Evolutionary conservation across 2,113 vertebrate genomes (phyloP).

Genomic region (Eubucco bourcierii): DNA sequence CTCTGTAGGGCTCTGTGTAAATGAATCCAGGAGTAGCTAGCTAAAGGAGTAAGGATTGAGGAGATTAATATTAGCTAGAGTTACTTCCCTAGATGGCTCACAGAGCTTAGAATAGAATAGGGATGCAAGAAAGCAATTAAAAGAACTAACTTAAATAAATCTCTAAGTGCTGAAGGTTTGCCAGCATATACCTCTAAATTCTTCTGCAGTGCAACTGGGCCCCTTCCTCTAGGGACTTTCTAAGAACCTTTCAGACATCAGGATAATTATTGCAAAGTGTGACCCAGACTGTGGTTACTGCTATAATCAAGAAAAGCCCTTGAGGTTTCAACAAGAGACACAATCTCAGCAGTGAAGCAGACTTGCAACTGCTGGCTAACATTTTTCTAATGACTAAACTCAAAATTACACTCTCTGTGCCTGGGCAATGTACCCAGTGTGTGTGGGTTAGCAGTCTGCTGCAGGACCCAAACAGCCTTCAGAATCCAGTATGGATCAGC

Average conservation of each 20-base stretch:
- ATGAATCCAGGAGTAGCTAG: conserved; percentile 14
- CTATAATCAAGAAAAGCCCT: neutral
- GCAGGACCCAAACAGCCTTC: neutral
- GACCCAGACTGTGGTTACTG: conserved; percentile 59
- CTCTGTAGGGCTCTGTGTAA: neutral
- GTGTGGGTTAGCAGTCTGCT: neutral
- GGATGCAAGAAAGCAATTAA: conserved; percentile 61
- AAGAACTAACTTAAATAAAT: conserved; percentile 52
- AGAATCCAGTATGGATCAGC: neutral
- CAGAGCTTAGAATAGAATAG: conserved; percentile 12
- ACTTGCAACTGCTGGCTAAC: neutral
- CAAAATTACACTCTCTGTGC: accelerated
- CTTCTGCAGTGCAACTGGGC: neutral
- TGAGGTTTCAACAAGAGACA: neutral
- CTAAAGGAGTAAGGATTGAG: conserved; percentile 21
- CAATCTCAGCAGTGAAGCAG: neutral
- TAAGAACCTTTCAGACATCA: conserved; percentile 44
- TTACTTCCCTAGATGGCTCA: conserved; percentile 44
- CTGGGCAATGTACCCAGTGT: accelerated
- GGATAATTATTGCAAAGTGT: conserved; percentile 54
- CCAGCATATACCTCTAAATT: conserved; percentile 37
- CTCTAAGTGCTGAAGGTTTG: conserved; percentile 39
- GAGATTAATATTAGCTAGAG: conserved; percentile 17
- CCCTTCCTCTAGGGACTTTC: conserved; percentile 30
- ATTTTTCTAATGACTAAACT: neutral